Base-by-base conservation (phyloP, 2,797 vertebrate genomes). In the Oreochromis grahami region DNA sequence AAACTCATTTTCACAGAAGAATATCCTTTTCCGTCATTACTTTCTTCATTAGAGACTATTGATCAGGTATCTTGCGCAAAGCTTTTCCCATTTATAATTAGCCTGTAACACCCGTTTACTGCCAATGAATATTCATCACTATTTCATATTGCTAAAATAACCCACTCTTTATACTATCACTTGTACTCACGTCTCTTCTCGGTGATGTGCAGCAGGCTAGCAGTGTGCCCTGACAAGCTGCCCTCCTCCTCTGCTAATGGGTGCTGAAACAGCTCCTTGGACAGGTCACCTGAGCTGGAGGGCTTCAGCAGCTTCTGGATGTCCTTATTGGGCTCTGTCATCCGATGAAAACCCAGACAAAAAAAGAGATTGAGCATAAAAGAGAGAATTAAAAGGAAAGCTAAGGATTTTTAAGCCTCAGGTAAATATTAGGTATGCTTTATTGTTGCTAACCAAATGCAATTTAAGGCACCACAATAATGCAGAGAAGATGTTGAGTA, bases 161-260 rank as follows among this genome's bases (percentile, higher is more conserved):
- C 13, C 36, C 41, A 41, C 8, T 26, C 17, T 51, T 51, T 12
- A 10, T 68, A 43, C 1, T 68, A 53, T 78, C 29, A 7, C 51
- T 53, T 15, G 1, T 92, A 98, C 98, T 98, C 93, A 98, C 98
- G 98, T 95, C 98, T 96, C 91, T 97, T 97, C 91, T 99, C 98
- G 0, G 96, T 95, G 91, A 99, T 98, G 92, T 99, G 98, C 92
- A 99, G 96, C 87, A 99, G 96, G 55, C 98, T 96, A 0, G 97
- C 95, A 2, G 95, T 97, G 87, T 97, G 97, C 68, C 96, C 95
- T 1, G 96, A 96, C 87, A 96, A 91, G 55, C 96, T 94, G 0
- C 93, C 93, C 82, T 97, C 97, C 85, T 97, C 97, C 87, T 97
- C 97, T 0, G 84, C 93, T 52, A 53, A 83, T 43, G 88, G 65